Evolutionary conservation across 2,888 invertebrate species (phyloP).

Genomic region (Trilocha varians): DNA sequence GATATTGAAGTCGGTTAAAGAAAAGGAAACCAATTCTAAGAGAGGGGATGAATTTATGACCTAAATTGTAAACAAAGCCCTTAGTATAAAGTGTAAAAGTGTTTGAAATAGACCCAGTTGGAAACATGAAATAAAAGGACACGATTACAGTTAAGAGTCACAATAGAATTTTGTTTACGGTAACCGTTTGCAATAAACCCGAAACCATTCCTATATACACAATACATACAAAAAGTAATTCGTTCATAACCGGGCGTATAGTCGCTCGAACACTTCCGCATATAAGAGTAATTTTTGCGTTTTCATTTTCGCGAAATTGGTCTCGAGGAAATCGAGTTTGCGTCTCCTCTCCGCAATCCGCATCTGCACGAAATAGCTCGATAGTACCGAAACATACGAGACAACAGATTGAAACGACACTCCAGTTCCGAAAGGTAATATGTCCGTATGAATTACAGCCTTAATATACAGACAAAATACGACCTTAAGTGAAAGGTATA

Average conservation of each 20-base stretch:
- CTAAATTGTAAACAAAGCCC: too few species aligned
- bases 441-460: conserved; percentile 8
- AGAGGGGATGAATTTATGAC: too few species aligned
- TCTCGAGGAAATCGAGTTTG: conserved; percentile 51
- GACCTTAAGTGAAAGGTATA: conserved; percentile 17
- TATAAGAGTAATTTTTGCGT: conserved; percentile 29
- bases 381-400: conserved; percentile 50
- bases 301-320: conserved; percentile 50
- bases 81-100: too few species aligned
- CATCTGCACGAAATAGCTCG: conserved; percentile 59
- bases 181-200: not conserved
- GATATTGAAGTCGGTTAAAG: too few species aligned
- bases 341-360: conserved; percentile 46
- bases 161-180: not conserved
- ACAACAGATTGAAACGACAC: conserved; percentile 62
- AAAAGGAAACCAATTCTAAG: too few species aligned
- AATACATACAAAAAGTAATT: not conserved
- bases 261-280: conserved; percentile 15
- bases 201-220: not conserved
- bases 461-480: conserved; percentile 17
- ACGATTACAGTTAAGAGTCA: too few species aligned
- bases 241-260: not conserved
- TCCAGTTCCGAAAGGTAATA: conserved; percentile 30
- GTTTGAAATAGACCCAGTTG: too few species aligned
- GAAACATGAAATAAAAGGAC: too few species aligned